phyloP scores from a whole-genome alignment of 1,140 invertebrate species.

The Drosophila mojavensis region DNA sequence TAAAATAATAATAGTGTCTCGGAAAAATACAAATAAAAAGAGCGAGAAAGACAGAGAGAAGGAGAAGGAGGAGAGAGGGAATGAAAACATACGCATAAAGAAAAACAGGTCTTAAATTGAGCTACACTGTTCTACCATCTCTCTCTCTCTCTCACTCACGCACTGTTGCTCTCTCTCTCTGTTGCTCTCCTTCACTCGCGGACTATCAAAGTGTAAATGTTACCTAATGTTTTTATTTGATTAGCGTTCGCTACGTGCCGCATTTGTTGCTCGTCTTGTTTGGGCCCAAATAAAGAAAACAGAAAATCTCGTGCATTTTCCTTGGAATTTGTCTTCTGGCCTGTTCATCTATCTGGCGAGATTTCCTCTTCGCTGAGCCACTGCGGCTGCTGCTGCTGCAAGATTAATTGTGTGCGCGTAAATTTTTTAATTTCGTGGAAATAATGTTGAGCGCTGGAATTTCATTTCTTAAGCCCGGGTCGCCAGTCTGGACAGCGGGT shows the following conservation, averaged over 20 bases:
- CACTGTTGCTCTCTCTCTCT: constrained; percentile 10
- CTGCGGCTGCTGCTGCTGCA: constrained; percentile 26
- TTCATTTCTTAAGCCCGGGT: constrained; percentile 39
- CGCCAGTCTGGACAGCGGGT: constrained; percentile 23
- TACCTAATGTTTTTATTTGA: constrained; percentile 81
- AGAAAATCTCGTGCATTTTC: constrained; percentile 69
- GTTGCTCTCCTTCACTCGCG: background rate
- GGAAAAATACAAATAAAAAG: constrained; percentile 28
- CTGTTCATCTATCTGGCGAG: constrained; percentile 20
- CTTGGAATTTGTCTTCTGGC: constrained; percentile 48
- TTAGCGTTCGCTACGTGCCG: constrained; percentile 78
- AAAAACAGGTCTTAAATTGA: constrained; percentile 51
- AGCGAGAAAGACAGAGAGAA: too few relatives aligned
- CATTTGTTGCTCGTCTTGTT: constrained; percentile 50
- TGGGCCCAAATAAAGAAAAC: constrained; percentile 1
- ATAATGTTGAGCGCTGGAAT: constrained; percentile 64
- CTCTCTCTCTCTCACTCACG: constrained; percentile 3
- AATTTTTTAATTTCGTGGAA: constrained; percentile 82
- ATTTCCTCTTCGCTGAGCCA: constrained; percentile 27
- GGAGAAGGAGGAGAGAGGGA: too few relatives aligned
- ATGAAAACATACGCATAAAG: background rate
- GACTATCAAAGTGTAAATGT: constrained; percentile 75
- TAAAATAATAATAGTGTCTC: constrained; percentile 74
- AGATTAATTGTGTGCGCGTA: constrained; percentile 81
- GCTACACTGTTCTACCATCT: constrained; percentile 26